Base-by-base conservation (phyloP, 2,888 invertebrate genomes). In the Mellilla xanthometata region DNA sequence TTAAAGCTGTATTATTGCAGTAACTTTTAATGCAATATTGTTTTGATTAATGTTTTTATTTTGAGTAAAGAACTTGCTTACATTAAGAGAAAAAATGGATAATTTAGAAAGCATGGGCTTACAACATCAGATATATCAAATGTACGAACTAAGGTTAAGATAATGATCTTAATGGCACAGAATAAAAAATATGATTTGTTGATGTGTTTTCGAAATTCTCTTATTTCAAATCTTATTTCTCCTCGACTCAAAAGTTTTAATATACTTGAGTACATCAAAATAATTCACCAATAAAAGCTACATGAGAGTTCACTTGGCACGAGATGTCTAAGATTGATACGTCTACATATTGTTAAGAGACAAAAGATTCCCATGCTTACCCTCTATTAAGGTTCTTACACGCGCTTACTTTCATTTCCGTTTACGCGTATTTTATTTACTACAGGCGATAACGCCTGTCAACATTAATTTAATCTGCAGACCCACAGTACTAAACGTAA, bases 391-490 rank as follows among this genome's bases (percentile, higher is more conserved):
- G 36, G 34, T 54, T 54, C 39, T 47, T 51, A 52, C 36, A 47
- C 29, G 23, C 42, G 28, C 28, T 36, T n/a, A 31, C 56, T 57
- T 57, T 57, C 54, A 52, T 57, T 57, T 57, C 54, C 57, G 52
- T 47, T 50, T 39, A 41, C 9, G 31, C 35, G 45, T 40, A 52
- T 49, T 52, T 54, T 46, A 42, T 40, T 45, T 46, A 42, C 43
- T 45, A 36, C 38, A 28, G 15, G 33, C 46, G 53, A 50, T 59
- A 55, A 55, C 56, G 35, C 43, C 55, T 59, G 58, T 63, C 62
- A 58, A 47, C 58, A 49, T 47, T 56, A 49, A 60, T 65, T 56
- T 62, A 61, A 62, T 70, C 65, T 60, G 65, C 61, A 19, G 61
- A 60, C 26, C 35, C 36, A 19, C 36, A 15, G 22, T 68, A 66